Percentiles rank a stretch among this genome's conserved stretches.
Conservation (phyloP, 2,113 vertebrate species). For the Colaptes auratus region DNA sequence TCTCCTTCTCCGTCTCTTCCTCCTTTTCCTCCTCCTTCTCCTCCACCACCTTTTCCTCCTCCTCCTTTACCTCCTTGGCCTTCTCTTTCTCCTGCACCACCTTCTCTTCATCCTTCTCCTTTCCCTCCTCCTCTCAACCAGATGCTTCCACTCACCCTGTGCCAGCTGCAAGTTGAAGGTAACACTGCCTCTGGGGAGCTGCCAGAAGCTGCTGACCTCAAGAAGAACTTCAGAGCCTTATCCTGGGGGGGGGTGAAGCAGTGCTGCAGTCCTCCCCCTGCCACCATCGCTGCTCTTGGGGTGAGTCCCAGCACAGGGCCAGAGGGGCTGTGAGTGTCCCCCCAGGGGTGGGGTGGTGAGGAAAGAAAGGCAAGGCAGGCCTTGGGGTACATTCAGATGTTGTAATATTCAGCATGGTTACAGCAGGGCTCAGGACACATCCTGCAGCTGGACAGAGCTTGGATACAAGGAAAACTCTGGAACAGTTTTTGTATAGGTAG, state of each 20-base stretch:
- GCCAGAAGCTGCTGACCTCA: not conserved
- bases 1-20: not conserved
- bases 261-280: too few species aligned
- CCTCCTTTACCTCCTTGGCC: too few species aligned
- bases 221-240: too few species aligned
- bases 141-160: not conserved
- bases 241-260: too few species aligned
- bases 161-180: not conserved
- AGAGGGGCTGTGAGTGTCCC: too few species aligned
- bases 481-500: constrained; percentile 64
- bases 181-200: not conserved
- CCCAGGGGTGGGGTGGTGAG: not conserved
- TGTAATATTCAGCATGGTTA: constrained; percentile 46
- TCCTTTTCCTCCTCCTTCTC: too few species aligned
- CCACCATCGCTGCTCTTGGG: too few species aligned
- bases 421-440: constrained; percentile 36
- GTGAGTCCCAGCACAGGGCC: too few species aligned
- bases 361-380: constrained; percentile 61
- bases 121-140: not conserved
- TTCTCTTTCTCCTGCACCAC: too few species aligned
- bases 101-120: not conserved
- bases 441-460: constrained; percentile 52
- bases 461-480: constrained; percentile 62
- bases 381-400: constrained; percentile 56
- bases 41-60: too few species aligned